Conservation (phyloP, 2,888 invertebrate species). For the Trichopoda pennipes region DNA sequence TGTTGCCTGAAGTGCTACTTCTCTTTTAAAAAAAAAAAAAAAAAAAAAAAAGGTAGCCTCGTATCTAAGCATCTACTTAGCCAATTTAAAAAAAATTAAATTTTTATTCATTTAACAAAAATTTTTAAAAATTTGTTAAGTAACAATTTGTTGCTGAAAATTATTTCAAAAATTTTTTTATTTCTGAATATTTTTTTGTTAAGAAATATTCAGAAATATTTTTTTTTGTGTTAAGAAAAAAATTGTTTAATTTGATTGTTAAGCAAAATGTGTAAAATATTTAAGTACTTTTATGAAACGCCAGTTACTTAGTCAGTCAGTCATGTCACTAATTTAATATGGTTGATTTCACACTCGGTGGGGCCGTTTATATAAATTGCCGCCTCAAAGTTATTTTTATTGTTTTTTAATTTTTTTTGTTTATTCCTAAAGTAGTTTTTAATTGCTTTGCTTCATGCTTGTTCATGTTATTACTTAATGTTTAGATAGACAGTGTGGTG, state of each 20-base stretch:
- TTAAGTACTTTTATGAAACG: slow-evolving; percentile 43
- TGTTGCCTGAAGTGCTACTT: too few species aligned
- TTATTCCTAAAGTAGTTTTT: slow-evolving; percentile 51
- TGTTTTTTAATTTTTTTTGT: background rate
- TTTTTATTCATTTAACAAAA: too few species aligned
- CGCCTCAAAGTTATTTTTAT: slow-evolving; percentile 37
- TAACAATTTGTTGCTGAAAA: too few species aligned
- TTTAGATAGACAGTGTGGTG: too few species aligned
- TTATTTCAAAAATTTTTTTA: too few species aligned
- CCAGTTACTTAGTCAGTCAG: background rate
- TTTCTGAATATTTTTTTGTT: background rate
- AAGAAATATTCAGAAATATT: background rate
- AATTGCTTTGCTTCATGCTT: slow-evolving; percentile 32
- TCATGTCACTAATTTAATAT: slow-evolving; percentile 27
- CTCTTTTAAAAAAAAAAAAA: too few species aligned
- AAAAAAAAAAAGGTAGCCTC: too few species aligned
- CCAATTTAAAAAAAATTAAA: too few species aligned
- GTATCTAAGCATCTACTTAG: too few species aligned
- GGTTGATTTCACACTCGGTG: slow-evolving; percentile 66
- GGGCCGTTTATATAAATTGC: slow-evolving; percentile 56
- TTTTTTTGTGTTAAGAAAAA: too few species aligned
- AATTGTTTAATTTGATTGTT: background rate
- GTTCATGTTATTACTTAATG: background rate
- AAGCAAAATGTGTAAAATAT: slow-evolving; percentile 20
- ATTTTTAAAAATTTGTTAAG: too few species aligned